Base-by-base conservation (phyloP, 2,113 vertebrate species). In the Azemiops feae region DNA sequence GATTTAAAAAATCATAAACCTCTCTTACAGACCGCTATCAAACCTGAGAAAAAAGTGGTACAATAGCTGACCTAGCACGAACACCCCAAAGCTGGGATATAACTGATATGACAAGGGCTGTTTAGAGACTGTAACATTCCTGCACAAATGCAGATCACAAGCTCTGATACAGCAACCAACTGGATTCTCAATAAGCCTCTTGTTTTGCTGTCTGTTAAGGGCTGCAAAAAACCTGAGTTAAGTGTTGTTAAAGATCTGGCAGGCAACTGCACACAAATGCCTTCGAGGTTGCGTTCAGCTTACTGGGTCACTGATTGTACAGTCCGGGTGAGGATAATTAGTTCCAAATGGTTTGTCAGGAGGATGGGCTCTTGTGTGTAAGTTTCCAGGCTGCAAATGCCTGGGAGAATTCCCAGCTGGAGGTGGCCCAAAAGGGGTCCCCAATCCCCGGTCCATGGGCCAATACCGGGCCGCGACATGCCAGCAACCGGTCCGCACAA, bases 261-360 rank as follows among this genome's bases (percentile, higher is more conserved):
- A 87, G 30, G 85, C 43, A n/a, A 57, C 30, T 39, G 20, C 27
- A 88, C 57, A 92, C 57, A 39, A 64, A 64, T 69, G 54, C 81
- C 81, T 91, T 27, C 16, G 54, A 54, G 64, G 81, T 91, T 91
- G 69, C n/a, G 1, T 69, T 92, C 86, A 69, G 58, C 45, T 88
- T 43, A 88, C 11, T 64, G 85, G 91, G 45, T 92, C 91, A 92
- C 20, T 50, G 25, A 22, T 64, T 92, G 16, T 43, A 10, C 39
- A 52, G 45, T 11, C 85, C 23, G 3, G 30, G 25, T 86, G 90
- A 91, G 74, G 74, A 91, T 87, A 87, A 87, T 91, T 43, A 58
- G 45, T 91, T 87, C 81, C 91, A 91, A 91, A 91, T 87, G 81
- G 74, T 57, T 53, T 45, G 53, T 45, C 74, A 86, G 74, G 74